Base-by-base conservation (phyloP, 2,113 vertebrate genomes). In the Naja naja region DNA sequence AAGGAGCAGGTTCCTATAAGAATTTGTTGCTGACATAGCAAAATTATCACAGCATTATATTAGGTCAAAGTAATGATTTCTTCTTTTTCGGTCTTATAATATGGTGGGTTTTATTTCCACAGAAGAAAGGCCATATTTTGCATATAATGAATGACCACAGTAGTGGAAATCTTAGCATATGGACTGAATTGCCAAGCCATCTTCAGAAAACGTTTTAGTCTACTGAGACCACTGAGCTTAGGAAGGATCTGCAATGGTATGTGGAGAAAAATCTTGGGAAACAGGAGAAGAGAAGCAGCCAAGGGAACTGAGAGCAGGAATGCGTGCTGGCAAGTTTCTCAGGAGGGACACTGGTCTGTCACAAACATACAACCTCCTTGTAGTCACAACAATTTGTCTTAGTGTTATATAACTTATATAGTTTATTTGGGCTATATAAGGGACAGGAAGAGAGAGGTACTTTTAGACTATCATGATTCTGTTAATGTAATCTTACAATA, bases 1-100 rank as follows among this genome's bases (percentile, higher is more conserved):
- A 34, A 0, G 92, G 91, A 96, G 94, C 54, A 93, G 90, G 94
- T 94, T 92, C 55, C 88, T 92, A 93, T n/a, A 90, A 93, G 91
- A 92, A 93, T 91, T 95, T 96, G 91, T 92, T 96, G 94, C 93
- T 94, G 81, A 89, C 94, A 90, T 94, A 88, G 43, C 86, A 90
- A 91, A 94, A 95, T 90, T 27, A 54, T 20, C 94, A 94, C 93
- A 91, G 90, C 23, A 88, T 54, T 95, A 92, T 92, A 93, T 93
- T 93, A 93, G 91, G 25, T 2, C n/a, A 95, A 95, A 94, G 86
- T 0, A 95, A 95, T 81, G 30, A 81, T 39, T 91, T 95, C 96
- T 91, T 95, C 94, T 55, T 89, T 95, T 94, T 90, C 11, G 52
- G 89, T 25, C 92, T 60, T 69, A 89, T n/a, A 34, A 69, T 11